Percentiles rank a stretch among this genome's conserved stretches.
Evolutionary conservation across 2,888 invertebrate genomes (phyloP).

Genomic region (Carabus problematicus): DNA sequence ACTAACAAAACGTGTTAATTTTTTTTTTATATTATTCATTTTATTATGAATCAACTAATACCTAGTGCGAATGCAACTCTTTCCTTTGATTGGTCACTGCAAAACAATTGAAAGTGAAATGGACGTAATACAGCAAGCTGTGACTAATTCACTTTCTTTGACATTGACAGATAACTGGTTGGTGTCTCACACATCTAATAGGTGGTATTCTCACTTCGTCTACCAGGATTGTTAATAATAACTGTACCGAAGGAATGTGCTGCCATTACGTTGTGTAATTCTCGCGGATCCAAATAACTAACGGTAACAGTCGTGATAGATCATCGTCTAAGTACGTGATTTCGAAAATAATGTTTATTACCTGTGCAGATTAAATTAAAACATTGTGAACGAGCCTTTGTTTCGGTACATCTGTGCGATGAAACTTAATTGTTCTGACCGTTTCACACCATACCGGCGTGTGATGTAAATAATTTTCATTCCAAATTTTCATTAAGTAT

Average conservation of each 20-base stretch:
- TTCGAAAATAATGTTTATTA: slow-evolving; percentile 6
- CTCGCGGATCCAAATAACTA: not conserved
- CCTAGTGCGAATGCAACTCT: not conserved
- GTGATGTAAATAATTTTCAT: slow-evolving; percentile 8
- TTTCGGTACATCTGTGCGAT: not conserved
- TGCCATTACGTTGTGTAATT: slow-evolving; percentile 22
- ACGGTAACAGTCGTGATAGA: slow-evolving; percentile 36
- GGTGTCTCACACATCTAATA: not conserved
- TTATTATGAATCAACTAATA: not conserved
- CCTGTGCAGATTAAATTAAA: slow-evolving; percentile 8
- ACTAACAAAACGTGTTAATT: too few relatives aligned
- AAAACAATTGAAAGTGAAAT: slow-evolving; percentile 12
- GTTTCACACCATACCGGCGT: slow-evolving; percentile 7
- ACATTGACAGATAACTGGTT: slow-evolving; percentile 11
- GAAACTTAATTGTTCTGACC: slow-evolving; percentile 10
- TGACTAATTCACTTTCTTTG: slow-evolving; percentile 9
- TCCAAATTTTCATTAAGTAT: slow-evolving; percentile 32
- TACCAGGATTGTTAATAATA: slow-evolving; percentile 4
- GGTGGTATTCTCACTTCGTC: not conserved
- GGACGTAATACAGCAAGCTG: slow-evolving; percentile 1
- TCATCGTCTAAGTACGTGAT: slow-evolving; percentile 27
- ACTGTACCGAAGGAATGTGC: not conserved
- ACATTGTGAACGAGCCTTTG: not conserved
- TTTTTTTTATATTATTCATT: too few relatives aligned
- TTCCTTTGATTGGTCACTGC: not conserved